Evolutionary conservation across 1,140 invertebrate species (phyloP).

Genomic region (Pogonomyrmex barbatus): DNA sequence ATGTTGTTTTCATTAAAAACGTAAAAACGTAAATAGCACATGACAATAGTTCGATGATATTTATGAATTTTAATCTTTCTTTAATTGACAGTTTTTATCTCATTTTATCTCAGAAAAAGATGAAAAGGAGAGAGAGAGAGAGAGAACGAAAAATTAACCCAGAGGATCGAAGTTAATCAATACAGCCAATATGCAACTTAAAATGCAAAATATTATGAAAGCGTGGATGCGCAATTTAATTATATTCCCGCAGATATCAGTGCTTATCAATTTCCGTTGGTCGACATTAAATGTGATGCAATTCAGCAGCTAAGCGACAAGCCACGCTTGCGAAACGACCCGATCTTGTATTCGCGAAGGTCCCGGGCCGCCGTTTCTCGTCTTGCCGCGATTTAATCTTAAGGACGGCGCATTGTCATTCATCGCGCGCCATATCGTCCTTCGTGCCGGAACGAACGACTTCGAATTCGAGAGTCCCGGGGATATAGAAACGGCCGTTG

Average conservation of each 20-base stretch:
- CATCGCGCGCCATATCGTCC: conserved; percentile 63
- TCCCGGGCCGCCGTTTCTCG: conserved; percentile 29
- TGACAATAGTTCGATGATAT: background rate
- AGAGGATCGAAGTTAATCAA: background rate
- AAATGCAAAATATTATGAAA: conserved; percentile 11
- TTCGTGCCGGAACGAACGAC: conserved; percentile 50
- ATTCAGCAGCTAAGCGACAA: conserved; percentile 34
- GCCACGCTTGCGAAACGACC: conserved; percentile 23
- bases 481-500: conserved; percentile 56
- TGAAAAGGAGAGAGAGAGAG: too few relatives aligned
- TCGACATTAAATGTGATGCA: conserved; percentile 7
- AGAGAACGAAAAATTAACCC: background rate
- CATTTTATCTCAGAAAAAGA: background rate
- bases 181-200: background rate
- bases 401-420: conserved; percentile 54
- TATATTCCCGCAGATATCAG: conserved; percentile 31
- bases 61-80: conserved; percentile 8
- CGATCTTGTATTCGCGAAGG: conserved; percentile 35
- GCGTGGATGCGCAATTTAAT: conserved; percentile 21
- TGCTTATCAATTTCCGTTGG: conserved; percentile 23
- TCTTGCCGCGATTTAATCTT: conserved; percentile 52
- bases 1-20: background rate
- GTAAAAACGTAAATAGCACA: background rate
- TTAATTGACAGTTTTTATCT: background rate
- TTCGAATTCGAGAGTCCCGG: conserved; percentile 59